Percentiles rank a stretch among this genome's conserved stretches.
Evolutionary conservation across 1,140 invertebrate species (phyloP).

Genomic region (Zaprionus tsacasi): DNA sequence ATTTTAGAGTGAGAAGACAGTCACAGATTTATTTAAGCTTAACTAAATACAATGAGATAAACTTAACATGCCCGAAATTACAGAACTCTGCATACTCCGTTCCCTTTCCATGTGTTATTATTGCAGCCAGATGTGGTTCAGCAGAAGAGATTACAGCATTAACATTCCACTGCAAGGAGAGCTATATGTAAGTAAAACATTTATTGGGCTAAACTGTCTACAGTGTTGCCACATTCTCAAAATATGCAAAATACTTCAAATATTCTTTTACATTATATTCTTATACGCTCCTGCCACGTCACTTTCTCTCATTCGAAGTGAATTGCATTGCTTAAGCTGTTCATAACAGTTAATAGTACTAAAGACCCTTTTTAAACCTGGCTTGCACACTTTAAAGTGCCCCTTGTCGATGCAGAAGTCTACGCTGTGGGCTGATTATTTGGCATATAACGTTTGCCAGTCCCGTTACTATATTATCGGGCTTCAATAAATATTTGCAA

Average conservation of each 20-base stretch:
- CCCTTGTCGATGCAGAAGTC: neutral
- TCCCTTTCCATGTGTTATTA: neutral
- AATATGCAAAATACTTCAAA: neutral
- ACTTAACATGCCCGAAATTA: neutral
- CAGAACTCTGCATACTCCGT: neutral
- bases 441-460: constrained; percentile 11
- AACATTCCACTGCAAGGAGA: neutral
- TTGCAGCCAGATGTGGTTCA: neutral
- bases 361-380: neutral
- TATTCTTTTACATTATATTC: neutral
- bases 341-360: neutral
- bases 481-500: constrained; percentile 53
- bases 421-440: constrained; percentile 19
- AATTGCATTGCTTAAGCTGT: neutral
- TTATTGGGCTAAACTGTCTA: neutral
- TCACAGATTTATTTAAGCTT: neutral
- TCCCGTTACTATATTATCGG: constrained; percentile 27
- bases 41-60: neutral
- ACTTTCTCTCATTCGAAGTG: neutral
- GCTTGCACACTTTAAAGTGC: neutral
- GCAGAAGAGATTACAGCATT: neutral
- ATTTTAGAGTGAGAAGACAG: neutral
- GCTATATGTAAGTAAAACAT: neutral
- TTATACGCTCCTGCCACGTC: neutral
- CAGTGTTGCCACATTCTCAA: neutral